Conservation (phyloP, 2,888 invertebrate genomes). For the Torymus aiolomorphi region DNA sequence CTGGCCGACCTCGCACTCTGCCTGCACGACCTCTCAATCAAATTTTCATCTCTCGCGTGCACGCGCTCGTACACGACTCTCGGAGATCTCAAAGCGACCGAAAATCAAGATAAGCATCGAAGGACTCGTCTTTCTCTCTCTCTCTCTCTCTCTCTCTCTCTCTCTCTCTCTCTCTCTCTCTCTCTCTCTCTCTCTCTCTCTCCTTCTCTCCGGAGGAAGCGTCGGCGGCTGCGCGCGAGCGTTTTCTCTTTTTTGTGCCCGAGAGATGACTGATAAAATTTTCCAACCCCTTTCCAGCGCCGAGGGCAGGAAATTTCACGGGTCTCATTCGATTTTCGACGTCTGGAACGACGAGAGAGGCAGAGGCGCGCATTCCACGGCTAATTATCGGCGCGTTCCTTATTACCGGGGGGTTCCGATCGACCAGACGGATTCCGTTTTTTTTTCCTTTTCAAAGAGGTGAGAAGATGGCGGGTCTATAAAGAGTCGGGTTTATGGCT, state of each 20-base stretch:
- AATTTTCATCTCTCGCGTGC: conserved; percentile 38
- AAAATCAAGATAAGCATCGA: conserved; percentile 52
- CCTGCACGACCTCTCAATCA: conserved; percentile 26
- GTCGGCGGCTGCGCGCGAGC: not conserved
- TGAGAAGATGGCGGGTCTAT: not conserved
- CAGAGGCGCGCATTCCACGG: conserved; percentile 32
- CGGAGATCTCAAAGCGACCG: conserved; percentile 49
- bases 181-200: conserved; percentile 13
- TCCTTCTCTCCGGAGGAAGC: not conserved
- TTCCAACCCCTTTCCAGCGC: conserved; percentile 48
- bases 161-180: conserved; percentile 6
- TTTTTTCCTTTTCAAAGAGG: not conserved
- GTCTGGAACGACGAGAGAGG: conserved; percentile 1
- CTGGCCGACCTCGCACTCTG: not conserved
- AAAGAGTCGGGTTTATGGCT: not conserved
- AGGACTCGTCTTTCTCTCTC: conserved; percentile 22
- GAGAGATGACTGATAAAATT: conserved; percentile 49
- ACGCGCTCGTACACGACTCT: not conserved
- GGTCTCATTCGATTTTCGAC: conserved; percentile 42
- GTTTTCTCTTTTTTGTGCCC: no score
- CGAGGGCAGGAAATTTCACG: conserved; percentile 43
- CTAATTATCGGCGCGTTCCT: conserved; percentile 48
- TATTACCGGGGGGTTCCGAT: conserved; percentile 16
- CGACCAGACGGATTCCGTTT: not conserved
- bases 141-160: conserved; percentile 3